Evolutionary conservation across 2,113 vertebrate species (phyloP).

Genomic region (Mirza zaza): DNA sequence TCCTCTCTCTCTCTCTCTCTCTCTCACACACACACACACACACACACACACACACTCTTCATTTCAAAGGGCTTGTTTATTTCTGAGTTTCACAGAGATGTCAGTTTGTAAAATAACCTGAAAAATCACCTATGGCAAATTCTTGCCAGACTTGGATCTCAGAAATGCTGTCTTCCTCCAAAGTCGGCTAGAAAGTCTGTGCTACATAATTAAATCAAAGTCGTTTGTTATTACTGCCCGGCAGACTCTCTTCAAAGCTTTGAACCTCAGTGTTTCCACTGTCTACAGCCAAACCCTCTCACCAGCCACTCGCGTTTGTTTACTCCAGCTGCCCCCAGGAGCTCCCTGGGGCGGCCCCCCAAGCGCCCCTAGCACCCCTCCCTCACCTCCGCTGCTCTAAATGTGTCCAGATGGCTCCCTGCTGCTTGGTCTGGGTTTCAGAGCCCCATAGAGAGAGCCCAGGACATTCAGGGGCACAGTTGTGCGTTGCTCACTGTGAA

Average conservation of each 20-base stretch:
- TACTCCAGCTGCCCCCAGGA: neutral
- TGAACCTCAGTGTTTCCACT: slow-evolving; percentile 10
- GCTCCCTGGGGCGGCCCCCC: neutral
- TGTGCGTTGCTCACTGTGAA: neutral
- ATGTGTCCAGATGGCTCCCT: slow-evolving; percentile 50
- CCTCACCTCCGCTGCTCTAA: slow-evolving; percentile 49
- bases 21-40: neutral
- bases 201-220: slow-evolving; percentile 63
- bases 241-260: slow-evolving; percentile 60
- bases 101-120: slow-evolving; percentile 64
- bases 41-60: neutral
- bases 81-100: slow-evolving; percentile 64
- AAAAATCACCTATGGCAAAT: slow-evolving; percentile 75
- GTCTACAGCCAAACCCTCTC: slow-evolving; percentile 56
- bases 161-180: slow-evolving; percentile 33
- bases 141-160: slow-evolving; percentile 64
- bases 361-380: neutral
- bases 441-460: neutral
- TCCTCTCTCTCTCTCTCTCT: neutral
- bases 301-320: slow-evolving; percentile 68
- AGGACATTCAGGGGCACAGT: neutral
- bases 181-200: slow-evolving; percentile 57
- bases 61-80: slow-evolving; percentile 70
- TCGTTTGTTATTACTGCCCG: slow-evolving; percentile 46
- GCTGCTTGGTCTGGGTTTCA: neutral